These are phyloP conservation scores for Apus apus DNA, from an alignment of 2,113 vertebrate genomes.

Conservation along the genomic window DNA sequence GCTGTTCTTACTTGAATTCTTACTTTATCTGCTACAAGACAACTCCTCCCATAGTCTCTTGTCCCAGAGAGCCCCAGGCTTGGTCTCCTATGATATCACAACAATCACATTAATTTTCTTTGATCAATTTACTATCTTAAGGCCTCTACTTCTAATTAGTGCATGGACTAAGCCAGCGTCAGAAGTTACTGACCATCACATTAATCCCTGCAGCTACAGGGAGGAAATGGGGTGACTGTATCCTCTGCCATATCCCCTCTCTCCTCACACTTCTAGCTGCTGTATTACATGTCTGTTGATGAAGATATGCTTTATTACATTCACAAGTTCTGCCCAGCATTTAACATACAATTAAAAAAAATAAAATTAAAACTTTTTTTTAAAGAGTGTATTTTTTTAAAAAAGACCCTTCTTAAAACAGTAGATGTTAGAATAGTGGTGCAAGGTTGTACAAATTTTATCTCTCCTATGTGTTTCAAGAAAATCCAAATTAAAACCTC, in stretches of 20 bases:
- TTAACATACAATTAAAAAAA: not conserved
- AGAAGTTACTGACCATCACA: not conserved
- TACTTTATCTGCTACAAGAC: not conserved
- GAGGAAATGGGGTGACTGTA: fast-evolving
- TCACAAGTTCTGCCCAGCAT: not conserved
- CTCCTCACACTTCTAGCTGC: not conserved
- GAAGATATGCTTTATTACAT: not conserved
- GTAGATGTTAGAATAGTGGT: not conserved
- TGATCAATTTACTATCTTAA: not conserved
- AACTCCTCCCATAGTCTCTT: not conserved
- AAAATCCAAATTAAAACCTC: not conserved
- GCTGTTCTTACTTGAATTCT: not conserved
- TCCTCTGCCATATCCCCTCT: not conserved
- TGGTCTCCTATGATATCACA: not conserved
- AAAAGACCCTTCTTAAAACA: not conserved
- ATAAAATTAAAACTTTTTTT: not conserved
- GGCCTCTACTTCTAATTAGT: not conserved
- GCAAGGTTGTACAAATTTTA: not conserved
- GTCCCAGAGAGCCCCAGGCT: not conserved
- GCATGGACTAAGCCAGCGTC: not conserved
- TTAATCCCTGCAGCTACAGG: not conserved
- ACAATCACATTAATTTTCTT: not conserved
- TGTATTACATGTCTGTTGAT: not conserved
- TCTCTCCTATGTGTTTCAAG: not conserved
- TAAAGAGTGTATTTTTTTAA: not conserved